Evolutionary conservation across 2,113 vertebrate species (phyloP).

Genomic region (Brienomyrus brachyistius): DNA sequence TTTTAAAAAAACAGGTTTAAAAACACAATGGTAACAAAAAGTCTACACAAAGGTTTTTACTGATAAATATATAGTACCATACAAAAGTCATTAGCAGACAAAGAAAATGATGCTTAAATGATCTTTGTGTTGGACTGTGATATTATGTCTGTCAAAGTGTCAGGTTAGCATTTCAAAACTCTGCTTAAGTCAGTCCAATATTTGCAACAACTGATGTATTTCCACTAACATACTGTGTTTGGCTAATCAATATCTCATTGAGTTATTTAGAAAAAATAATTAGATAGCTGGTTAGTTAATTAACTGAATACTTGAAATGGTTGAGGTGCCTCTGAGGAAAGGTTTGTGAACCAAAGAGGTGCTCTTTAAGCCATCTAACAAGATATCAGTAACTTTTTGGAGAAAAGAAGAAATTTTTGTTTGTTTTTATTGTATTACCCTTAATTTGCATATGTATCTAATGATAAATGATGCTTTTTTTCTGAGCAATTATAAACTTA

Average conservation of each 20-base stretch:
- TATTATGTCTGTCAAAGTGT: neutral
- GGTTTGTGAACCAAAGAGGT: neutral
- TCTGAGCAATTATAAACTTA: neutral
- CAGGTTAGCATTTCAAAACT: neutral
- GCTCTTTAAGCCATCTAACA: neutral
- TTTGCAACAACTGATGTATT: neutral
- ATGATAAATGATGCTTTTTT: neutral
- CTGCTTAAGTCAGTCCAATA: neutral
- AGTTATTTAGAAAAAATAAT: neutral
- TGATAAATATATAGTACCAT: neutral
- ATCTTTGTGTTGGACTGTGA: neutral
- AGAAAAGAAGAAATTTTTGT: neutral
- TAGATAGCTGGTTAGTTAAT: neutral
- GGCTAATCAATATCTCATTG: neutral
- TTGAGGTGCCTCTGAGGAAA: neutral
- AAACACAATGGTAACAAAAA: neutral
- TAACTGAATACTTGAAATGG: neutral
- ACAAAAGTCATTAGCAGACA: neutral
- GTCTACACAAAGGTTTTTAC: neutral
- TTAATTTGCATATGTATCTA: neutral
- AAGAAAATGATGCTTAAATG: neutral
- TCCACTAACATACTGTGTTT: neutral
- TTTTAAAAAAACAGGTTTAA: neutral
- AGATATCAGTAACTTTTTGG: neutral
- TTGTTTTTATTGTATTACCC: neutral